phyloP scores from a whole-genome alignment of 2,797 vertebrate species.

The Sebastes steindachneri region DNA sequence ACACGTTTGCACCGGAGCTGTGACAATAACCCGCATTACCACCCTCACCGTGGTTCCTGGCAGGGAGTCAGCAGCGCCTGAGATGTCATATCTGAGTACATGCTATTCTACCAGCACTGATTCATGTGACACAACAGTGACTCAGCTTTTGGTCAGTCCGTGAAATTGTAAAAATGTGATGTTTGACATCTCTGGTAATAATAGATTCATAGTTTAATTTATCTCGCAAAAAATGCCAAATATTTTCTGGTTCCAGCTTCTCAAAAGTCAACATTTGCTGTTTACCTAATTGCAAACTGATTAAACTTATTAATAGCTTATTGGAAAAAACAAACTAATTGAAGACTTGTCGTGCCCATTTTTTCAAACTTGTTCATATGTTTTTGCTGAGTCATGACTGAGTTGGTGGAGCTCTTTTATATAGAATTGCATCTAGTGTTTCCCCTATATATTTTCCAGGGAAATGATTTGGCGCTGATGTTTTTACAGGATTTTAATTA shows the following conservation, averaged over 20 bases:
- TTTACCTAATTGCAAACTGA: not conserved
- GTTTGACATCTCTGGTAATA: not conserved
- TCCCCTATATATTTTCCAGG: not conserved
- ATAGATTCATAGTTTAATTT: not conserved
- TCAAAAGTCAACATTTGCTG: not conserved
- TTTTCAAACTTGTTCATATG: not conserved
- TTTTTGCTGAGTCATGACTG: not conserved
- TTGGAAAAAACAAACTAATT: not conserved
- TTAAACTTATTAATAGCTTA: not conserved
- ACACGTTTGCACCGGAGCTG: slow-evolving; percentile 46
- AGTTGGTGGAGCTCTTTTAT: not conserved
- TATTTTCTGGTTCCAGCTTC: not conserved
- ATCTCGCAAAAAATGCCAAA: not conserved
- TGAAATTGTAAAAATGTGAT: not conserved
- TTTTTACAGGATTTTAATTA: not conserved
- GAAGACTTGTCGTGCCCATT: not conserved
- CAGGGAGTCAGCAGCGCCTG: slow-evolving; percentile 12
- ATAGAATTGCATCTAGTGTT: not conserved
- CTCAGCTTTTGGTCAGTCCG: not conserved
- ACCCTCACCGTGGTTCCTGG: slow-evolving; percentile 1
- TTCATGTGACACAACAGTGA: not conserved
- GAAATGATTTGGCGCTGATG: not conserved
- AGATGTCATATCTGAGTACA: not conserved
- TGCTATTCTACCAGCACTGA: not conserved
- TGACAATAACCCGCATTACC: slow-evolving; percentile 41